Conservation (phyloP, 2,113 vertebrate genomes). For the Ceratotherium simum region DNA sequence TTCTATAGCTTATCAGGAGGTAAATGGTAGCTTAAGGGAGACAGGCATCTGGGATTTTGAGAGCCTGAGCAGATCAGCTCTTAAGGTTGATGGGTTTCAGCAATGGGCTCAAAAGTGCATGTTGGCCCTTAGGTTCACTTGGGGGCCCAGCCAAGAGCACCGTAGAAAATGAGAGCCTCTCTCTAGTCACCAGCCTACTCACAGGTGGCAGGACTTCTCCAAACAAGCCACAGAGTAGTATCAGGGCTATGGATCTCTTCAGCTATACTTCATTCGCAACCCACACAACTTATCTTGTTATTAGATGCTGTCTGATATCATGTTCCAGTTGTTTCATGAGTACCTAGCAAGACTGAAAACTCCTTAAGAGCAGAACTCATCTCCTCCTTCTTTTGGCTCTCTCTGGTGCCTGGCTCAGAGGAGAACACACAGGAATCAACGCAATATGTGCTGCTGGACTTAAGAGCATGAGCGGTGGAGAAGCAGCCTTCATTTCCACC, state of each 20-base stretch:
- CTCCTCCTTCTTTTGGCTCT: background rate
- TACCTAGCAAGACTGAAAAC: background rate
- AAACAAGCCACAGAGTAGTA: background rate
- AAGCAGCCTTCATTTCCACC: background rate
- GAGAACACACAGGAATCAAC: background rate
- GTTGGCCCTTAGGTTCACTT: background rate
- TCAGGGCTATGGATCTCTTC: background rate
- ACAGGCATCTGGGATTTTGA: background rate
- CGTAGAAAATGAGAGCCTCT: background rate
- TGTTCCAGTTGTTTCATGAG: background rate
- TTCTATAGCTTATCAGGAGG: background rate
- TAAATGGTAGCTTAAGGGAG: background rate
- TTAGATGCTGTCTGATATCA: background rate
- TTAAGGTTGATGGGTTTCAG: background rate
- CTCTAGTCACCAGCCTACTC: background rate
- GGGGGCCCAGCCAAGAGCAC: background rate
- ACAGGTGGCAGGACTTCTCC: background rate
- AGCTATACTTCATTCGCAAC: background rate
- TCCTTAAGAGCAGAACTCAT: background rate
- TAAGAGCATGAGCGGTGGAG: background rate
- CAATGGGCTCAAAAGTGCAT: background rate
- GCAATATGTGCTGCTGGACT: background rate
- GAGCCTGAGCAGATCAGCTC: background rate
- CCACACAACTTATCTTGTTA: background rate
- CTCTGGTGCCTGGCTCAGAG: background rate